These are phyloP conservation scores for Oasisia sp. DNA, from an alignment of 2,888 invertebrate genomes.

Conservation along the genomic window DNA sequence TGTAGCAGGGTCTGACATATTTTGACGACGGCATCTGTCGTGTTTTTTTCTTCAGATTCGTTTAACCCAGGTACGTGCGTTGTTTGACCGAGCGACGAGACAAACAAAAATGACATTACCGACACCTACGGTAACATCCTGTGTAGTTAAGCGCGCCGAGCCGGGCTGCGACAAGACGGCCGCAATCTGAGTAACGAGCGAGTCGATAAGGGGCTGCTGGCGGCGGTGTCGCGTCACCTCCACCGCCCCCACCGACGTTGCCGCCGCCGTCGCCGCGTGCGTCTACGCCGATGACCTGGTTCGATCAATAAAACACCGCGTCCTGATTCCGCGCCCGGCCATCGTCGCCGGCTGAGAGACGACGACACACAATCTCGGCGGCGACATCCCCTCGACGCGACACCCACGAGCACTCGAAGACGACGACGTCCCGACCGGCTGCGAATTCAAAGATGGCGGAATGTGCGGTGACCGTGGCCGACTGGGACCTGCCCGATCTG, in stretches of 20 bases:
- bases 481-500: slow-evolving; percentile 21
- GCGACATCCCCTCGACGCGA: background rate
- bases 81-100: too few species aligned
- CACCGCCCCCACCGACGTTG: background rate
- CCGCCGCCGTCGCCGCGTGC: background rate
- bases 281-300: background rate
- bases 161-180: background rate
- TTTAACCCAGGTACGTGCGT: too few species aligned
- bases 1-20: too few species aligned
- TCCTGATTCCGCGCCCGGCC: background rate
- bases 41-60: too few species aligned
- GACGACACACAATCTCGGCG: background rate
- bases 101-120: too few species aligned
- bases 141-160: too few species aligned
- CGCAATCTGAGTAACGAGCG: background rate
- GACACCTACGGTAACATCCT: too few species aligned
- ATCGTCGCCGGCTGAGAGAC: background rate
- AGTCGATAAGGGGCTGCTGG: background rate
- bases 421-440: background rate
- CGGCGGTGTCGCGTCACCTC: background rate
- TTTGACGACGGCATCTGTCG: too few species aligned
- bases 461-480: background rate
- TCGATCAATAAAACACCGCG: background rate
- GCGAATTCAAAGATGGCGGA: background rate
- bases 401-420: background rate